A percentile compares a stretch with the other conserved stretches of the same genome.
Conservation (phyloP, 2,888 invertebrate species). For the Sialis lutaria region DNA sequence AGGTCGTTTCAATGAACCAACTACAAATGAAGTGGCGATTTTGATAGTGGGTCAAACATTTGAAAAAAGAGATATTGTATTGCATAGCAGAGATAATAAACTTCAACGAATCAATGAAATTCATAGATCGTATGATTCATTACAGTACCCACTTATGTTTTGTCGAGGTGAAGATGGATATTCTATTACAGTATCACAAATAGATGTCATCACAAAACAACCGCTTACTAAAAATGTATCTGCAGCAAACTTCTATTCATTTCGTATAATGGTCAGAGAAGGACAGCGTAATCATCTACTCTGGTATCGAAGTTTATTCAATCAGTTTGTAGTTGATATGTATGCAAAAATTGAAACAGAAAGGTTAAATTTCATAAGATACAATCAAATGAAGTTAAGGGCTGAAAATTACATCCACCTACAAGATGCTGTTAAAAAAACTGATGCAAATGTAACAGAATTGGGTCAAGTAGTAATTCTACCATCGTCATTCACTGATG, state of each 20-base stretch:
- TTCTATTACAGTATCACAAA: constrained; percentile 7
- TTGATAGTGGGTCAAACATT: not conserved
- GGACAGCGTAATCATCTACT: constrained; percentile 5
- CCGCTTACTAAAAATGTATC: constrained; percentile 7
- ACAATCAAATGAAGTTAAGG: constrained; percentile 7
- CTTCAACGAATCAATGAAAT: constrained; percentile 8
- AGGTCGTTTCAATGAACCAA: not conserved
- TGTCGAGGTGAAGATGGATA: constrained; percentile 12
- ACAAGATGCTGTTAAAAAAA: not conserved
- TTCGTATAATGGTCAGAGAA: not conserved
- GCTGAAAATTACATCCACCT: constrained; percentile 6
- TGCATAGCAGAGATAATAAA: not conserved
- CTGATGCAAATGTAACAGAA: not conserved
- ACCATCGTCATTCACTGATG: constrained; percentile 11
- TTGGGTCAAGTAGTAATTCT: not conserved
- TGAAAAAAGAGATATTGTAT: constrained; percentile 1
- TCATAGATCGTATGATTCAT: constrained; percentile 13
- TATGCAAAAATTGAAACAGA: constrained; percentile 11
- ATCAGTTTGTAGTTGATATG: constrained; percentile 15
- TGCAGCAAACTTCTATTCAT: constrained; percentile 13
- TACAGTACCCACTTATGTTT: constrained; percentile 17
- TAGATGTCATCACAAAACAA: constrained; percentile 7
- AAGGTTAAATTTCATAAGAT: constrained; percentile 1
- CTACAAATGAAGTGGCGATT: not conserved
- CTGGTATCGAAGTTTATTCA: constrained; percentile 10